phyloP scores from a whole-genome alignment of 2,113 vertebrate species.

The Pogona vitticeps region DNA sequence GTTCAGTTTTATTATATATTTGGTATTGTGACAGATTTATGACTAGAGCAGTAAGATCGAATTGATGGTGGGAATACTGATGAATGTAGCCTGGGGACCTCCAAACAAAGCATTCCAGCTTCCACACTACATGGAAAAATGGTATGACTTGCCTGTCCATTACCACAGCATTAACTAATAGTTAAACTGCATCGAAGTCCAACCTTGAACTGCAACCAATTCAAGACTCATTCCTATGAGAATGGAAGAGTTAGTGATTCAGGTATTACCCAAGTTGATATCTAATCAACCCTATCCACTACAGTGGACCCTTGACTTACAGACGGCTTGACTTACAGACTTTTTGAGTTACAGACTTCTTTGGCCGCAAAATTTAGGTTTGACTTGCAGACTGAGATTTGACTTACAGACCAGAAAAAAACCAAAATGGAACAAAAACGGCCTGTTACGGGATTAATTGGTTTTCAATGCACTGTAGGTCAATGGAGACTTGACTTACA shows the following conservation, averaged over 20 bases:
- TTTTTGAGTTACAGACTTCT: too few species aligned
- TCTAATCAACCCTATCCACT: background rate
- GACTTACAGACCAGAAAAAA: too few species aligned
- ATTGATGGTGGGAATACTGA: background rate
- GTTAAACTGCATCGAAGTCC: background rate
- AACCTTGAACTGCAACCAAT: background rate
- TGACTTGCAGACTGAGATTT: too few species aligned
- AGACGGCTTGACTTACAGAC: too few species aligned
- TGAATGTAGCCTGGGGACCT: background rate
- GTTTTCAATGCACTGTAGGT: too few species aligned
- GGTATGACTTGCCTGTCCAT: too few species aligned
- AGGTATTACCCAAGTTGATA: background rate
- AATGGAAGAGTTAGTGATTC: background rate
- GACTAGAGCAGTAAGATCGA: background rate
- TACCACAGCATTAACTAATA: background rate
- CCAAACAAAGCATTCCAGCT: accelerated
- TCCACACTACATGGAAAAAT: background rate
- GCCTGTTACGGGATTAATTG: too few species aligned
- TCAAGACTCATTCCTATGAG: background rate
- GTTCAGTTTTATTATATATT: background rate
- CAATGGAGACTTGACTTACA: too few species aligned
- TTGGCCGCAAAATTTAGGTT: too few species aligned
- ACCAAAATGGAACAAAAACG: too few species aligned
- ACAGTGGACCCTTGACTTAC: too few species aligned
- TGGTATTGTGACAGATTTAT: background rate